Evolutionary conservation across 2,888 invertebrate species (phyloP), one percentile per base, ranked within the genome.

Genomic region (Drosophila pseudotalamancana): DNA sequence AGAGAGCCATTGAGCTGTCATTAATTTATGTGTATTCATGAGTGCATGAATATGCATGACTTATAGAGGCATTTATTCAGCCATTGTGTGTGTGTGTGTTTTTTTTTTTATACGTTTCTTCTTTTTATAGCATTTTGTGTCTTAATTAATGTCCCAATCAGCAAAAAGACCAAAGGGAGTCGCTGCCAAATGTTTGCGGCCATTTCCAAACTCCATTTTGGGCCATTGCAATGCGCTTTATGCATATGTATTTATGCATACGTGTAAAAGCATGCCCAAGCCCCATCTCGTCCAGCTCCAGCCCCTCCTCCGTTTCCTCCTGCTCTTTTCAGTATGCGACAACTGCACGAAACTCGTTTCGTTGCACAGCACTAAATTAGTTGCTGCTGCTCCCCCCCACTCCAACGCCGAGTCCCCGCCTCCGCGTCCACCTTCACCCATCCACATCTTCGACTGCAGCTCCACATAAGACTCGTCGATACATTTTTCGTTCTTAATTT

Each of bases 401-500:
- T 39, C 9, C 29, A 11, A 21, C 49, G 6, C 53, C 53, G 8
- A 3, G 14, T n/a, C 8, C 45, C 11, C 0, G 43, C 31, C 14
- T 29, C 16, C 2, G 0, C 50, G 6, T 0, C 39, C 0, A 9
- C 14, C 8, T 21, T 16, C 23, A 29, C 21, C 12, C 27, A n/a
- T 19, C n/a, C n/a, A n/a, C 29, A 16, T 12, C 46, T 21, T 6
- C 53, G 18, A 35, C 63, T 64, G 77, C 69, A 68, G 59, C 56
- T 53, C 56, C 64, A 66, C 50, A 55, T 11, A 53, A 50, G 31
- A 42, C 43, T 69, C 72, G 71, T 84, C 87, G 84, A 83, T 83
- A 84, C 78, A 75, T 71, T 82, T 75, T 77, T 82, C 79, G 86
- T 83, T 87, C 74, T 87, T 85, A 87, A 83, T 83, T 85, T 87